These are phyloP conservation scores for Gnathonemus longibarbis DNA, from an alignment of 2,113 vertebrate species.

Conservation along the genomic window DNA sequence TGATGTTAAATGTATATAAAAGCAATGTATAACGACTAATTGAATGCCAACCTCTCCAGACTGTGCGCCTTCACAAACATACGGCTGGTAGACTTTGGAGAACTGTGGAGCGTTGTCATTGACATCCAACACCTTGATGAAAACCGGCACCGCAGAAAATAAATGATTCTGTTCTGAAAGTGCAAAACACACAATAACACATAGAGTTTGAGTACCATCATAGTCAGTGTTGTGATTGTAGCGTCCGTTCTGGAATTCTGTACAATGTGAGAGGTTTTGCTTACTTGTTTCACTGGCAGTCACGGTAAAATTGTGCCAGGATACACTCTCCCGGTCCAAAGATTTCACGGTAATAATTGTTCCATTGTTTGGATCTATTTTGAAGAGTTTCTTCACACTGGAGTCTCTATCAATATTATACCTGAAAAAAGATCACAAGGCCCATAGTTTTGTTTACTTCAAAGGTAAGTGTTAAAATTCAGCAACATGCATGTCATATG, in stretches of 20 bases:
- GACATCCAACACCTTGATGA: constrained; percentile 77
- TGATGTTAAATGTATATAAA: background rate
- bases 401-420: constrained; percentile 67
- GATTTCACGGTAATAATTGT: constrained; percentile 62
- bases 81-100: constrained; percentile 73
- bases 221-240: background rate
- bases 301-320: constrained; percentile 83
- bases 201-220: background rate
- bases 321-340: constrained; percentile 74
- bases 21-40: background rate
- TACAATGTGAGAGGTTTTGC: constrained; percentile 33
- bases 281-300: constrained; percentile 80
- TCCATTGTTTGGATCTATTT: constrained; percentile 74
- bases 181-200: constrained; percentile 28
- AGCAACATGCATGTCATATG: background rate
- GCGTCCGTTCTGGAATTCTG: background rate
- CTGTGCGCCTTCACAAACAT: constrained; percentile 80
- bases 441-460: background rate
- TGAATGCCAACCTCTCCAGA: constrained; percentile 67
- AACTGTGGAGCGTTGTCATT: constrained; percentile 87
- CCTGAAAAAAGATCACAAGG: constrained; percentile 54
- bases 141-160: constrained; percentile 65
- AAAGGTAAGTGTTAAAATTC: background rate
- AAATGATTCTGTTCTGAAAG: constrained; percentile 67
- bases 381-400: constrained; percentile 59